Percentiles rank a stretch among this genome's conserved stretches.
Conservation (phyloP, 2,888 invertebrate genomes). For the Brenthis hecate region DNA sequence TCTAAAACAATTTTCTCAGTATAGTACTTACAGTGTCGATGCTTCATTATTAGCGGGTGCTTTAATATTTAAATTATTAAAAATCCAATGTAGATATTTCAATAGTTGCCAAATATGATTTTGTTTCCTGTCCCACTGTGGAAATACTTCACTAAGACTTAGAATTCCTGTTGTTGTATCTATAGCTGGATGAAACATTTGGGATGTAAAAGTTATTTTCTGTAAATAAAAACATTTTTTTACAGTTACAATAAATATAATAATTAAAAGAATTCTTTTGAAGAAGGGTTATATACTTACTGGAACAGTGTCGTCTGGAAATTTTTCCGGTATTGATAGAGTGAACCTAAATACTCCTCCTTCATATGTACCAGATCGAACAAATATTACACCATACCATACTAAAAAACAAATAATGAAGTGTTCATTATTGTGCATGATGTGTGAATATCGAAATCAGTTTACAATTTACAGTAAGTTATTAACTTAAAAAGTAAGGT, state of each 20-base stretch:
- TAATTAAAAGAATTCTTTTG: no score
- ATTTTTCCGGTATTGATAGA: constrained; percentile 91
- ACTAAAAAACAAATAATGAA: constrained; percentile 77
- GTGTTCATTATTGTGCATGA: not conserved
- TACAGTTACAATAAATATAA: no score
- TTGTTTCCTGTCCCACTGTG: constrained; percentile 91
- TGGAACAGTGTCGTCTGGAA: constrained; percentile 92
- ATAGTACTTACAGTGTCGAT: constrained; percentile 82
- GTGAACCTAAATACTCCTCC: constrained; percentile 96
- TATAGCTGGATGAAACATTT: constrained; percentile 93
- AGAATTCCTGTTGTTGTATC: constrained; percentile 89
- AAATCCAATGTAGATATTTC: constrained; percentile 91
- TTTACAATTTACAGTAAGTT: not conserved
- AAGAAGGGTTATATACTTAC: constrained; percentile 75
- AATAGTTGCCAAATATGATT: constrained; percentile 95
- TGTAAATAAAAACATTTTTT: constrained; percentile 58
- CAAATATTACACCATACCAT: constrained; percentile 96
- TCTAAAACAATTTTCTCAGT: not conserved
- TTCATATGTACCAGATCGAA: constrained; percentile 93
- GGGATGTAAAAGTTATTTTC: constrained; percentile 91
- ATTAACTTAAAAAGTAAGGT: not conserved
- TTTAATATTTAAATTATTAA: constrained; percentile 90
- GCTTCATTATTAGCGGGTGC: constrained; percentile 88
- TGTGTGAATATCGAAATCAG: not conserved
- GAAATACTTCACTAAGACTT: constrained; percentile 90